phyloP scores from a whole-genome alignment of 2,888 invertebrate genomes.

The Macroteleia sp. region DNA sequence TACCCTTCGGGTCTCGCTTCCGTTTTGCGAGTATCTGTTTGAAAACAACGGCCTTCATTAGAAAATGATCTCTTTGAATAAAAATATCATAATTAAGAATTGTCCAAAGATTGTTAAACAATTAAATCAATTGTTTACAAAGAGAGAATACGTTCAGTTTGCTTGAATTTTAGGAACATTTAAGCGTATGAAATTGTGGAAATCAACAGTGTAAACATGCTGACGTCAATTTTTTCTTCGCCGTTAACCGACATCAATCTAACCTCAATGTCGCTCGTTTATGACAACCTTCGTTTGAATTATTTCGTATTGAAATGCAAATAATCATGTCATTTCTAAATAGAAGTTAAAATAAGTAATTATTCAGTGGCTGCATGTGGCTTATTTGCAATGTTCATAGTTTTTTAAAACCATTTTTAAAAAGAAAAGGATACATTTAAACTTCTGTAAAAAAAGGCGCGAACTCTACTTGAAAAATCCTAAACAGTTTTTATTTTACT shows the following conservation, averaged over 20 bases:
- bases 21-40: not conserved
- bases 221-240: slow-evolving; percentile 14
- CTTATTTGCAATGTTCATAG: slow-evolving; percentile 7
- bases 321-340: slow-evolving; percentile 36
- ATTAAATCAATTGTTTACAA: not conserved
- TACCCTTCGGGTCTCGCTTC: slow-evolving; percentile 6
- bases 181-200: not conserved
- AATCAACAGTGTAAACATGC: not conserved
- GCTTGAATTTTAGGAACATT: no score
- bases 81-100: no score
- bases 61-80: not conserved
- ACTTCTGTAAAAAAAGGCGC: no score
- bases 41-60: not conserved
- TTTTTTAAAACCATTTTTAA: no score
- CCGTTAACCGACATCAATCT: slow-evolving; percentile 22
- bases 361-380: slow-evolving; percentile 5
- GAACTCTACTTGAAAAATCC: no score
- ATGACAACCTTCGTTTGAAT: slow-evolving; percentile 31
- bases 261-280: slow-evolving; percentile 33
- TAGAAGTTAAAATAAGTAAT: slow-evolving; percentile 34
- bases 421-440: no score
- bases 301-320: slow-evolving; percentile 44
- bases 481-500: no score
- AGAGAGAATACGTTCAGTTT: no score
- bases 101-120: no score